Conservation (phyloP, 2,888 invertebrate species). For the Eudasyphora cyanicolor region DNA sequence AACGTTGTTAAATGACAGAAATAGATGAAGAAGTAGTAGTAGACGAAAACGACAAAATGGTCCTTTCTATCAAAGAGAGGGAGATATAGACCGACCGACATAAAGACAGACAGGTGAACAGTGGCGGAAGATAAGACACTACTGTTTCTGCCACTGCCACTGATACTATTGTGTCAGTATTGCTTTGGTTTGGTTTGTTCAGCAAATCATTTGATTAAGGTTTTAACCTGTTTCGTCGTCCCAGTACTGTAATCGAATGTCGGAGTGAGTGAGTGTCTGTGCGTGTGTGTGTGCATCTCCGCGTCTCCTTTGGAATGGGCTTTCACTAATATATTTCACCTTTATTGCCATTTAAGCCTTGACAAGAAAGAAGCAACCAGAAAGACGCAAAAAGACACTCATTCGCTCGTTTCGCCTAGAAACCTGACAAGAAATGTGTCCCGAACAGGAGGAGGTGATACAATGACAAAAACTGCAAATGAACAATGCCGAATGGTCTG, state of each 20-base stretch:
- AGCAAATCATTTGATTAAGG: slow-evolving; percentile 75
- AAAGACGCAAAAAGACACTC: slow-evolving; percentile 1
- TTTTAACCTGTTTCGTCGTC: slow-evolving; percentile 53
- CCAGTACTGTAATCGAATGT: slow-evolving; percentile 2
- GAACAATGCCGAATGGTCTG: slow-evolving; percentile 33
- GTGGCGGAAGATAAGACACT: slow-evolving; percentile 24
- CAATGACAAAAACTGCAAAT: slow-evolving; percentile 40
- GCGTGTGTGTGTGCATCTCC: neutral
- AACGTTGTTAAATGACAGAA: slow-evolving; percentile 44
- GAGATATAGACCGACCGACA: slow-evolving; percentile 65
- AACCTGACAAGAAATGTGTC: slow-evolving; percentile 35
- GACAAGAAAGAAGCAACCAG: slow-evolving; percentile 20
- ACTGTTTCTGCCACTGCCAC: slow-evolving; percentile 6
- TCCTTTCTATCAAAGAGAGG: slow-evolving; percentile 33
- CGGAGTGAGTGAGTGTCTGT: neutral
- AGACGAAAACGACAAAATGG: neutral
- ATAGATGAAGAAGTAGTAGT: slow-evolving; percentile 11
- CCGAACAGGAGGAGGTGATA: slow-evolving; percentile 34
- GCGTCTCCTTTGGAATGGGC: slow-evolving; percentile 19
- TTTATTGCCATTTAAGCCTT: slow-evolving; percentile 52
- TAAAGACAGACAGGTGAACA: slow-evolving; percentile 65
- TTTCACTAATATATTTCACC: slow-evolving; percentile 37
- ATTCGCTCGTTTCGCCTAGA: neutral
- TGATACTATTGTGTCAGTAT: slow-evolving; percentile 73
- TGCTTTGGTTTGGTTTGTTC: slow-evolving; percentile 75